A percentile compares a stretch with the other conserved stretches of the same genome.
These are phyloP conservation scores for Callipepla californica DNA, from an alignment of 2,113 vertebrate species.

Conservation along the genomic window DNA sequence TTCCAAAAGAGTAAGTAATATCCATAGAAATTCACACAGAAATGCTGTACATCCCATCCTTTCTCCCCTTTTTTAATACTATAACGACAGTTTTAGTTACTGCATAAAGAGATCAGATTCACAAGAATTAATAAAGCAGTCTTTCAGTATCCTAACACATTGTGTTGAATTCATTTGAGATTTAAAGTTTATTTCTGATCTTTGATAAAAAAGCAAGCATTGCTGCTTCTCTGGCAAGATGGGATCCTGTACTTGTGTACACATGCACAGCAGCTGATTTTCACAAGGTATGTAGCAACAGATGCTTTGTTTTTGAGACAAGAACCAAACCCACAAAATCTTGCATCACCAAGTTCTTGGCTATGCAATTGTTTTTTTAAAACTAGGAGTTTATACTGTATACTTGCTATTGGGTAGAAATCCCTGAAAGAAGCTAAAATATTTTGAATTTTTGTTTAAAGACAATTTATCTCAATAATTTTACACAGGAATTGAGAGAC, in stretches of 20 bases:
- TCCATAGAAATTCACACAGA: background rate
- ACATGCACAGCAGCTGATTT: constrained; percentile 6
- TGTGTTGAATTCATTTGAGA: background rate
- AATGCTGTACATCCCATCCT: background rate
- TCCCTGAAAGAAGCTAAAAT: background rate
- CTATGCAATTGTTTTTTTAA: background rate
- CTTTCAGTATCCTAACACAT: background rate
- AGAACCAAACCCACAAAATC: constrained; percentile 6
- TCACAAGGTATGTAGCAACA: background rate
- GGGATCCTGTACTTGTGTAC: background rate
- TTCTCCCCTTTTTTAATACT: background rate
- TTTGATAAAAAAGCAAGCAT: background rate
- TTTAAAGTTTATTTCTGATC: background rate
- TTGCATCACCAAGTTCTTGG: background rate
- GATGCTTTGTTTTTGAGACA: background rate
- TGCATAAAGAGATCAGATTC: background rate
- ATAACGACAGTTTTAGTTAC: background rate
- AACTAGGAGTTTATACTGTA: background rate
- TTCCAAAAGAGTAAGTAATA: background rate
- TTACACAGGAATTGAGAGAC: constrained; percentile 29
- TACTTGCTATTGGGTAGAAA: background rate
- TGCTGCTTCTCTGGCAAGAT: background rate
- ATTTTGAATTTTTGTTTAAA: constrained; percentile 2
- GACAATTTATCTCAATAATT: background rate
- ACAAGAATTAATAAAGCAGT: background rate